Evolutionary conservation across 2,797 vertebrate genomes (phyloP), one percentile per base, ranked within the genome.

Genomic region (Tadarida brasiliensis): DNA sequence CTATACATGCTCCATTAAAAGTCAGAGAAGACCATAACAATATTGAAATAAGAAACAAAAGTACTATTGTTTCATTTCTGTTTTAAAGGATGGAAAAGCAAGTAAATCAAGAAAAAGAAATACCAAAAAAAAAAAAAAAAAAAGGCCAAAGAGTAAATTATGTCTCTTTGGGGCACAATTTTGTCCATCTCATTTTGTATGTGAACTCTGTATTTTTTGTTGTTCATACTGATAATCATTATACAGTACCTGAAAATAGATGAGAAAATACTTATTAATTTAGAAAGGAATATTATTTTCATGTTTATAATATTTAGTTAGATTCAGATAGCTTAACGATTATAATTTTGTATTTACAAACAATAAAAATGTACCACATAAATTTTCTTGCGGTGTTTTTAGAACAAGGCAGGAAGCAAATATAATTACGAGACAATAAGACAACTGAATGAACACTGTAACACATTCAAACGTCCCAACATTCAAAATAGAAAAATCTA

Each of bases 41-140:
- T 30, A 57, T 11, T 65, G 73, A 95, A 94, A 70, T 35, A 47
- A 59, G 44, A 87, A 81, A 89, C 51, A n/a, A 89, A 91, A 86
- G 51, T 70, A 59, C 1, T 33, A 26, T 89, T 91, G 77, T 94
- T 94, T 89, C 33, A 91, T 63, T 87, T 87, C 16, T 73, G 11
- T 83, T 96, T 92, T 87, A 56, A 92, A 90, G 14, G 77, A 68
- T 7, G 7, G 33, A 73, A 96, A 94, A 77, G n/a, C 81, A 87
- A 90, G 54, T 68, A 80, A 92, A 86, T 65, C 33, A 44, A 88
- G 77, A 81, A 39, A 9, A 59, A 87, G 26, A 87, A 95, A 87
- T 30, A 47, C 28, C 24, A 56, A 61, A 81, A 39, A 9, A 59
- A 87, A 20, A 87, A 95, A 87, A 26, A 47, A 30, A 49, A 22